Evolutionary conservation across 2,888 invertebrate genomes (phyloP).

Genomic region (Zonitis immaculata): DNA sequence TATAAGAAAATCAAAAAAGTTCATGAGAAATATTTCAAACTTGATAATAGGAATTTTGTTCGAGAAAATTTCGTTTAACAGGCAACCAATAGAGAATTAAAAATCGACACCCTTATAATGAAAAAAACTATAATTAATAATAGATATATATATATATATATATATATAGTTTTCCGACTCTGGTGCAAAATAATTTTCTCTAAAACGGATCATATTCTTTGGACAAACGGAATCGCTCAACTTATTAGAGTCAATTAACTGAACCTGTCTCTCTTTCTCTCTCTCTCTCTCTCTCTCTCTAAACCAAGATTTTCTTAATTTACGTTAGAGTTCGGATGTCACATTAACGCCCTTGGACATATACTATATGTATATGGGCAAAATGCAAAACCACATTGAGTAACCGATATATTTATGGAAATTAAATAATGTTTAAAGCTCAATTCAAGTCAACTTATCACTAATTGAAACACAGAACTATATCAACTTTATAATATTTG

Average conservation of each 20-base stretch:
- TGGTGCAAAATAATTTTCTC: constrained; percentile 16
- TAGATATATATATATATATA: too few species aligned
- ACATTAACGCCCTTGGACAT: background rate
- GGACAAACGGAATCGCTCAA: constrained; percentile 17
- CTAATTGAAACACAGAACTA: background rate
- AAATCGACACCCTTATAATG: background rate
- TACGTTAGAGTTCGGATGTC: constrained; percentile 2
- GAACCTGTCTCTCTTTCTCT: too few species aligned
- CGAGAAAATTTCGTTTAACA: background rate
- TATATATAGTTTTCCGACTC: too few species aligned
- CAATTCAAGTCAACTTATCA: background rate
- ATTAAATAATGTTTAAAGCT: background rate
- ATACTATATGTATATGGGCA: background rate
- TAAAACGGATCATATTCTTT: constrained; percentile 13
- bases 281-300: too few species aligned
- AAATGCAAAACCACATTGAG: background rate
- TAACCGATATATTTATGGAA: background rate
- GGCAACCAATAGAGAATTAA: background rate
- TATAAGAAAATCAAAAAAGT: too few species aligned
- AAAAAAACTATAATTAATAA: too few species aligned
- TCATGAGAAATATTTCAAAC: too few species aligned
- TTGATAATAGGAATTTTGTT: background rate
- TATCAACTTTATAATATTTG: background rate
- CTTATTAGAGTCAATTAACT: constrained; percentile 15
- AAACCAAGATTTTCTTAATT: constrained; percentile 10